Base-by-base conservation (phyloP, 2,113 vertebrate genomes). In the Planiliza haematocheilus region DNA sequence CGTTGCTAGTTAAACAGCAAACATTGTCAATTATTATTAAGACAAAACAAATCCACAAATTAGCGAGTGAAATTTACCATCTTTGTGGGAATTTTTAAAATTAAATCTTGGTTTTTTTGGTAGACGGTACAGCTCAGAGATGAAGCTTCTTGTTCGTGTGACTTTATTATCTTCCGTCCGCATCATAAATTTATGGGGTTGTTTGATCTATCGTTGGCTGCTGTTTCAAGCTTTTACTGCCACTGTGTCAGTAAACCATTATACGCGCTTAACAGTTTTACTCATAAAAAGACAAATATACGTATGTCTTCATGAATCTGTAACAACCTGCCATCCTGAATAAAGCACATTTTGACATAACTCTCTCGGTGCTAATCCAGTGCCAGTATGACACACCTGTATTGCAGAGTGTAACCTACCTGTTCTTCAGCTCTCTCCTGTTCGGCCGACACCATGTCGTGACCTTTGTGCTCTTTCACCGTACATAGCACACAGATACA, bases 391-490 rank as follows among this genome's bases (percentile, higher is more conserved):
- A 16, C 41, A 48, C 39, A 16, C 10, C 20, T 14, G 55, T 13
- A 17, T 30, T 21, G 41, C 13, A 4, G 38, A 30, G 8, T n/a
- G 51, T 70, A 56, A 76, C 93, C 70, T 82, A 91, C 90, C 88
- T 91, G 94, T 75, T 94, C 93, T 4, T 95, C 93, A 2, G 88
- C 78, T 49, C 94, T 81, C 84, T 94, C 94, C 80, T 94, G 93
- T 76, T 95, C 94, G 0, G 94, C 93, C 1, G 93, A 91, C 34
- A 95, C 93, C 93, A 94, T 93, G 88, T 94, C 94, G 20, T 95
- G 94, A 38, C 93, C 93, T 82, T 95, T 94, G 82, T 95, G 94
- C 2, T 95, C 94, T n/a, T 94, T 95, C 42, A 95, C 93, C 0
- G 94, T 94, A 73, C 95, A 95, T 46, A 95, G 81, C 39, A 81